Percentiles rank a stretch among this genome's conserved stretches.
phyloP scores from a whole-genome alignment of 2,888 invertebrate species.

The Eurytoma californica region DNA sequence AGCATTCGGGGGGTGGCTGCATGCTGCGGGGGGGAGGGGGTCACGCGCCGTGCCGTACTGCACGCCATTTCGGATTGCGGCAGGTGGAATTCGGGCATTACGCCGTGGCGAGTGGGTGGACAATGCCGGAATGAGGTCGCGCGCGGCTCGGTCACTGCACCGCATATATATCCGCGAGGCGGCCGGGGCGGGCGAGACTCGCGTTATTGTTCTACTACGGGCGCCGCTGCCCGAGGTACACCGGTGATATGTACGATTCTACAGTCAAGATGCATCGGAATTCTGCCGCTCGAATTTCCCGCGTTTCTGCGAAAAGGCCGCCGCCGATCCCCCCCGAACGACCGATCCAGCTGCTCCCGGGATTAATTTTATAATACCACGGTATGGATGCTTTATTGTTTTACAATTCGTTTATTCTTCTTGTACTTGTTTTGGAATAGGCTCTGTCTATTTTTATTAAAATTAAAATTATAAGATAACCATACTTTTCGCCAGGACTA shows the following conservation, averaged over 20 bases:
- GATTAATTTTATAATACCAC: too few species aligned
- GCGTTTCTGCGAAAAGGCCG: too few species aligned
- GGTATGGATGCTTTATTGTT: too few species aligned
- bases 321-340: not conserved
- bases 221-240: not conserved
- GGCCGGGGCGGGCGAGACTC: not conserved
- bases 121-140: constrained; percentile 55
- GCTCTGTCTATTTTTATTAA: too few species aligned
- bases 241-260: not conserved
- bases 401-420: too few species aligned
- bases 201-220: constrained; percentile 43
- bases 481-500: too few species aligned
- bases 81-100: constrained; percentile 63
- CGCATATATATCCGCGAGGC: not conserved
- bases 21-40: not conserved
- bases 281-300: not conserved
- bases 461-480: too few species aligned
- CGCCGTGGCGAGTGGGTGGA: constrained; percentile 44
- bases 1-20: constrained; percentile 1
- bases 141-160: constrained; percentile 39
- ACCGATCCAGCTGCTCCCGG: too few species aligned
- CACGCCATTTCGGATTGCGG: constrained; percentile 53
- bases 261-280: constrained; percentile 37
- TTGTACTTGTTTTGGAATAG: too few species aligned
- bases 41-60: constrained; percentile 6